Evolutionary conservation across 2,888 invertebrate genomes (phyloP), one percentile per base, ranked within the genome.

Genomic region (Electrophaes corylata): DNA sequence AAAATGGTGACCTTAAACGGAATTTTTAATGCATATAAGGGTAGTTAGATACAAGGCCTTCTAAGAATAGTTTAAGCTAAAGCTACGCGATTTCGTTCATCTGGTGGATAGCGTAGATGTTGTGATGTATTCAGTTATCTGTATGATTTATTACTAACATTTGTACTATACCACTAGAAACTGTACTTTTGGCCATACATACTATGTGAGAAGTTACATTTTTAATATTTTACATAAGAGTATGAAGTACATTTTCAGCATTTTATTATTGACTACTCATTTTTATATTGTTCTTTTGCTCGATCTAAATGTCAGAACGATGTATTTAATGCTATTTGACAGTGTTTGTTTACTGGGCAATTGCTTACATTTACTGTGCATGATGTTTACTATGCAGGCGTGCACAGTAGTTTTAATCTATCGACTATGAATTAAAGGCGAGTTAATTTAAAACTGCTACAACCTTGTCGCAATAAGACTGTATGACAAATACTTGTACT

Each of bases 21-120:
- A 86, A 89, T 90, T 89, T 83, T 86, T 83, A 81, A 88, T 85
- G 85, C 86, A 87, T 84, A 76, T 89, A 89, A 90, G 89, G 84
- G 86, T 90, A 89, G 89, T 74, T 88, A 88, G 84, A 81, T 80
- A 83, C 83, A 89, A 79, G 90, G 91, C 91, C 91, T 91, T 91
- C 81, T 81, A 81, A 80, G 72, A 73, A 62, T 88, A 86, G 81
- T 76, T 43, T 62, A 86, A 81, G 81, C 77, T 82, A 80, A 60
- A 79, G 85, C 83, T 84, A 76, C 81, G 83, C 81, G 33, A 74
- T 77, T 74, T 73, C 72, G 19, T 44, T 79, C 75, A 73, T 82
- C 74, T 74, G 55, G 76, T 79, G 79, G 74, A 75, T 72, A 75
- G 83, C 81, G 80, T 82, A 76, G 68, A 70, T 76, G 69, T 70